Evolutionary conservation across 2,888 invertebrate genomes (phyloP).

Genomic region (Rugalucina vietnamica): DNA sequence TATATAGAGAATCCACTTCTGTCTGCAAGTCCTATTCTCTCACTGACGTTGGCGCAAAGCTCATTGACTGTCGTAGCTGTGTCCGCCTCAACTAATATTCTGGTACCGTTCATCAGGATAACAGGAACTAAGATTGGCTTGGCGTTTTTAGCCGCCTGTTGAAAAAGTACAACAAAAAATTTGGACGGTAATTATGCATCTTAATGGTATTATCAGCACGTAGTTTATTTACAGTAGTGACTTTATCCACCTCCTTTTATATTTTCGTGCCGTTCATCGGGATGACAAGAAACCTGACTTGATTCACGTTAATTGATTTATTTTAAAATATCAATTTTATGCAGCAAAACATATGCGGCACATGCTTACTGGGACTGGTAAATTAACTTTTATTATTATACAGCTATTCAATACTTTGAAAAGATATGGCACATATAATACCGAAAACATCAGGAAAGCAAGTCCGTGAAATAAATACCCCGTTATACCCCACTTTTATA

Average conservation of each 20-base stretch:
- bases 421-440: too few relatives aligned
- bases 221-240: conserved; percentile 75
- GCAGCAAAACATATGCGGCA: too few relatives aligned
- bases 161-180: conserved; percentile 1
- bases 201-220: too few relatives aligned
- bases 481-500: too few relatives aligned
- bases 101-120: conserved; percentile 75
- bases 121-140: conserved; percentile 78
- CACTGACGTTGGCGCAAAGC: conserved; percentile 68
- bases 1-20: conserved; percentile 76
- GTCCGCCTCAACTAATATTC: conserved; percentile 75
- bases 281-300: conserved; percentile 75
- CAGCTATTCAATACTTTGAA: background rate
- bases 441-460: too few relatives aligned
- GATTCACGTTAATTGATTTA: conserved; percentile 79
- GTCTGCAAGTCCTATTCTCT: conserved; percentile 69
- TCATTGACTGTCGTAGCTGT: conserved; percentile 76
- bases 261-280: conserved; percentile 77
- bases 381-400: background rate
- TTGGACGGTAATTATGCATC: too few relatives aligned
- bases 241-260: conserved; percentile 73
- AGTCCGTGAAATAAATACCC: too few relatives aligned
- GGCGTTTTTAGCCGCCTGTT: conserved; percentile 79
- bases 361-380: background rate
- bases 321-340: too few relatives aligned